Base-by-base conservation (phyloP, 2,888 invertebrate genomes). In the Biston betularia region DNA sequence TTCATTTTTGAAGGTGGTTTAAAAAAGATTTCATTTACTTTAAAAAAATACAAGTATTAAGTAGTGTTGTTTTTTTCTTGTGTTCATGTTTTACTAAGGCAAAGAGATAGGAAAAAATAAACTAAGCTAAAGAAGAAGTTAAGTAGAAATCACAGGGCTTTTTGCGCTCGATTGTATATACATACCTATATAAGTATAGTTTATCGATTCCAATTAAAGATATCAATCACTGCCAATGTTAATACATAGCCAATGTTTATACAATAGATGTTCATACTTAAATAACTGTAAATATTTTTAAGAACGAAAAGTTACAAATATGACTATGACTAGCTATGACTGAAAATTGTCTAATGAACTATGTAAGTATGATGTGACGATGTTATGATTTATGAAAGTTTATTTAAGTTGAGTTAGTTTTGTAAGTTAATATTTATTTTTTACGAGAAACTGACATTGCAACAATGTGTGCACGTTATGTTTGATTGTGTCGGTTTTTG, bases 361-460 rank as follows among this genome's bases (percentile, higher is more conserved):
- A 24, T 50, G 6, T 65, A 65, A 50, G 45, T 62, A 44, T 53
- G 38, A 15, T 15, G 38, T 53, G 46, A 45, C 44, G 24, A 49
- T 55, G 49, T 63, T 63, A 58, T 58, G n/a, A 62, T 58, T 40
- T 68, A 53, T 50, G 50, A 63, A 59, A 33, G 35, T 63, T 68
- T 67, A 62, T 65, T 56, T 49, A 40, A 38, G 14, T 60, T 68
- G 53, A 58, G 49, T 63, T 57, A 49, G 55, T 63, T 45, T 33
- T 35, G 45, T 67, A 55, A 62, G 24, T 44, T 50, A 60, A 45
- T 68, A 69, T 63, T 65, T 63, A 62, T 58, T 58, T 66, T 61
- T 24, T 12, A n/a, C 14, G 34, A 54, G 24, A 53, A 24, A 14
- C 38, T 7, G n/a, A 40, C 38, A 1, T 40, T 38, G 7, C 4